Evolutionary conservation across 2,888 invertebrate genomes (phyloP).

Genomic region (Apamea monoglypha): DNA sequence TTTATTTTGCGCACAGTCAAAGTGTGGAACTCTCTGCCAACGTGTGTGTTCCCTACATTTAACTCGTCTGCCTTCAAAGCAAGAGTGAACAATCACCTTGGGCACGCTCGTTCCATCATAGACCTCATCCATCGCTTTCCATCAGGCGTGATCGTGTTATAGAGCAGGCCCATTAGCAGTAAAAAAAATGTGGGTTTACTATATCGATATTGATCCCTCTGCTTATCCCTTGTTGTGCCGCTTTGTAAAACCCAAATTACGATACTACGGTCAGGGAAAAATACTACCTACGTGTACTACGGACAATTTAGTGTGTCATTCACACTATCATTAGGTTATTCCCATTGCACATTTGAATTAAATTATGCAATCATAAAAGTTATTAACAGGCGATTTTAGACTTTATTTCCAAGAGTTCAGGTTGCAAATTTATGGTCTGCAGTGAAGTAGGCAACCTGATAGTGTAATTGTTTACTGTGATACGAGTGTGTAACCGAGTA

Average conservation of each 20-base stretch:
- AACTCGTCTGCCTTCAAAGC: no score
- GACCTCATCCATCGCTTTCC: no score
- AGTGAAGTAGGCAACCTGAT: constrained; percentile 27
- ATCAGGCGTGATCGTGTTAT: no score
- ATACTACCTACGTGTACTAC: background rate
- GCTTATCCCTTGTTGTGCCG: background rate
- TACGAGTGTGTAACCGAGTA: constrained; percentile 26
- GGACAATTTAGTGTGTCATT: constrained; percentile 20
- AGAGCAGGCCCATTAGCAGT: no score
- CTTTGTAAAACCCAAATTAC: no score
- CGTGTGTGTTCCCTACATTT: no score
- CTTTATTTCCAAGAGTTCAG: constrained; percentile 14
- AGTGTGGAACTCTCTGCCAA: no score
- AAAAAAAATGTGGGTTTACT: no score
- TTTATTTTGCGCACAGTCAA: no score
- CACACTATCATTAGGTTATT: constrained; percentile 48
- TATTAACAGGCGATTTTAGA: constrained; percentile 14
- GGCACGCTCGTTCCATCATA: no score
- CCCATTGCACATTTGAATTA: constrained; percentile 48
- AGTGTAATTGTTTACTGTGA: constrained; percentile 40
- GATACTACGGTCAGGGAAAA: background rate
- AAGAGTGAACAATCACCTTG: no score
- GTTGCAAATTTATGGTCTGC: constrained; percentile 10
- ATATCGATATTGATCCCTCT: no score
- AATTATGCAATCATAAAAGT: constrained; percentile 53